phyloP scores from a whole-genome alignment of 2,113 vertebrate genomes.

The Cyprinodon variegatus region DNA sequence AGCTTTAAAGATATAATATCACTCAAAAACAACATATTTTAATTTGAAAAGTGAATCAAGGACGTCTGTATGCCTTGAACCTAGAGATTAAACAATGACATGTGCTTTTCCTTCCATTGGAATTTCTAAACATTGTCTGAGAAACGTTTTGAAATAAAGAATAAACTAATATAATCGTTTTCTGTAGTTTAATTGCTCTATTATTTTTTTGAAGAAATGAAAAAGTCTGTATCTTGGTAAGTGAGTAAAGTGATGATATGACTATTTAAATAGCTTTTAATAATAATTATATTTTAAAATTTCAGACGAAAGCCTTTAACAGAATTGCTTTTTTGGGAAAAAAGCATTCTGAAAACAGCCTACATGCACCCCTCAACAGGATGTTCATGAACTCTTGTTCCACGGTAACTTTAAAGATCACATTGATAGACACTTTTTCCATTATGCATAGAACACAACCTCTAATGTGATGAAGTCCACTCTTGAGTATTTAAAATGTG shows the following conservation, averaged over 20 bases:
- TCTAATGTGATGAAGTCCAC: constrained; percentile 7
- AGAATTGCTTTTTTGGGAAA: neutral
- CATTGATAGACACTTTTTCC: neutral
- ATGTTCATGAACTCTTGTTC: neutral
- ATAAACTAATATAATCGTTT: neutral
- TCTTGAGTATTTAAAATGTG: constrained; percentile 28
- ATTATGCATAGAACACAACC: constrained; percentile 15
- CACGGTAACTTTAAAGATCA: neutral
- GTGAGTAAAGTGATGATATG: neutral
- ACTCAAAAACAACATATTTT: neutral
- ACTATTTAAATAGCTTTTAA: neutral
- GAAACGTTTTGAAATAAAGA: too few relatives aligned
- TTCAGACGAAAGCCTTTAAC: neutral
- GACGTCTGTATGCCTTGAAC: too few relatives aligned
- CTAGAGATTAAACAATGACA: too few relatives aligned
- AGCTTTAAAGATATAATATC: neutral
- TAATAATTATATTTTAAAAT: neutral
- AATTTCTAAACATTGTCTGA: too few relatives aligned
- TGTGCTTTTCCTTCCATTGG: too few relatives aligned
- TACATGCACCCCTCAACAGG: neutral
- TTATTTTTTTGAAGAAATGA: neutral
- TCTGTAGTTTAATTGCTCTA: neutral
- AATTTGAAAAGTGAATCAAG: too few relatives aligned
- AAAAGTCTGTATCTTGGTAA: neutral
- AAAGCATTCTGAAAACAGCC: neutral